Conservation (phyloP, 2,888 invertebrate species). For the Platycheirus rosarum region DNA sequence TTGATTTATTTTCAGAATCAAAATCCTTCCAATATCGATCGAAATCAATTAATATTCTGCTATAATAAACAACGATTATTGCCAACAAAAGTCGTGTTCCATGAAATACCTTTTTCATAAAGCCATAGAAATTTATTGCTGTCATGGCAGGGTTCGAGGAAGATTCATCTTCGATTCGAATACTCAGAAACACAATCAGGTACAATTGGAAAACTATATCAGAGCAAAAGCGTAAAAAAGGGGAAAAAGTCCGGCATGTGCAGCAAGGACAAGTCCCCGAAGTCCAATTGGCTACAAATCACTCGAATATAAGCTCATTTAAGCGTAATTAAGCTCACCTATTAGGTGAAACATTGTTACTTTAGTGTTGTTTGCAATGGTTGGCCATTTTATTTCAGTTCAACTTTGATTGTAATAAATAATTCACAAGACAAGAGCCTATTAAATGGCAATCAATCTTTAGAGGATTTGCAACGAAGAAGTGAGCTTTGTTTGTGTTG, state of each 20-base stretch:
- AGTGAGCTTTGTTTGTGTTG: constrained; percentile 1
- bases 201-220: constrained; percentile 22
- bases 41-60: constrained; percentile 54
- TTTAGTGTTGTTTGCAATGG: constrained; percentile 27
- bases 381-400: constrained; percentile 40
- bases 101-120: constrained; percentile 13
- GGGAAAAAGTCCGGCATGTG: constrained; percentile 24
- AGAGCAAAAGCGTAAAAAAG: constrained; percentile 12
- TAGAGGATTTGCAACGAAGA: constrained; percentile 6
- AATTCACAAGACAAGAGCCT: constrained; percentile 45
- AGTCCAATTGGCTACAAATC: constrained; percentile 69
- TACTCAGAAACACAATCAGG: constrained; percentile 47
- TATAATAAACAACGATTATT: constrained; percentile 51
- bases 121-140: constrained; percentile 51
- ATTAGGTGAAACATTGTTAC: constrained; percentile 68
- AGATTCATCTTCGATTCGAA: constrained; percentile 38
- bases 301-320: constrained; percentile 64
- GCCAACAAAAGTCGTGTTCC: constrained; percentile 20
- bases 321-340: constrained; percentile 72
- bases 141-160: constrained; percentile 3
- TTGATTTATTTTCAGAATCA: background rate
- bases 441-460: constrained; percentile 64
- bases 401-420: constrained; percentile 68
- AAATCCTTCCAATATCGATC: constrained; percentile 7
- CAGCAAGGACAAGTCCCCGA: constrained; percentile 43